Base-by-base conservation (phyloP, 2,113 vertebrate genomes). In the Falco punctatus region DNA sequence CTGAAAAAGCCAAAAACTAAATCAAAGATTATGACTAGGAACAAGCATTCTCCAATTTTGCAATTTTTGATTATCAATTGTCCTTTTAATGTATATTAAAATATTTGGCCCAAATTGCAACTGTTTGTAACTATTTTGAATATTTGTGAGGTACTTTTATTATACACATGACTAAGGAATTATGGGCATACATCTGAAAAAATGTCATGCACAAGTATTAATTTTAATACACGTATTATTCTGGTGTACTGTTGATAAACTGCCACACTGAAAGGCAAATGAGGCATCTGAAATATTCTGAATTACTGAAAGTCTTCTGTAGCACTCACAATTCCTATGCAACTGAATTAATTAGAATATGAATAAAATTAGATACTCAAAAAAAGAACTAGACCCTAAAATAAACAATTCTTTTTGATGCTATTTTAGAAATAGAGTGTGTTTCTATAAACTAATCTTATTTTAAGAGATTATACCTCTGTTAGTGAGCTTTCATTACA, bases 401-500 rank as follows among this genome's bases (percentile, higher is more conserved):
- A 67, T 61, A 95, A 80, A 88, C 49, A 89, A 33, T 40, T 10
- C 67, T 67, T 81, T 54, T 27, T 21, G 15, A 88, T 66, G 33
- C 23, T 52, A 30, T 30, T 32, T 70, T 61, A 70, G 67, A 95
- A 96, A 96, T 62, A 32, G 71, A 88, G 42, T 10, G 6, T 57
- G 75, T 88, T 92, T 84, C 42, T 64, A 67, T 52, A 77, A 95
- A 80, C 58, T 61, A 80, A 87, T 64, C 44, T 69, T 95, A 71
- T 57, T 75, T 32, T 5, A 57, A 87, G 91, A 94, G 58, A 93
- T 62, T 73, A 46, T 74, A 78, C 27, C 57, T 65, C 87, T 72
- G 22, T 89, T 52, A 18, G 44, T 79, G 71, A 92, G 89, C 80
- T 90, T 95, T 84, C 90, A 42, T 91, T 92, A 85, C 72, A 89